Percentiles rank a stretch among this genome's conserved stretches.
Conservation (phyloP, 2,888 invertebrate species). For the Drosophila colorata region DNA sequence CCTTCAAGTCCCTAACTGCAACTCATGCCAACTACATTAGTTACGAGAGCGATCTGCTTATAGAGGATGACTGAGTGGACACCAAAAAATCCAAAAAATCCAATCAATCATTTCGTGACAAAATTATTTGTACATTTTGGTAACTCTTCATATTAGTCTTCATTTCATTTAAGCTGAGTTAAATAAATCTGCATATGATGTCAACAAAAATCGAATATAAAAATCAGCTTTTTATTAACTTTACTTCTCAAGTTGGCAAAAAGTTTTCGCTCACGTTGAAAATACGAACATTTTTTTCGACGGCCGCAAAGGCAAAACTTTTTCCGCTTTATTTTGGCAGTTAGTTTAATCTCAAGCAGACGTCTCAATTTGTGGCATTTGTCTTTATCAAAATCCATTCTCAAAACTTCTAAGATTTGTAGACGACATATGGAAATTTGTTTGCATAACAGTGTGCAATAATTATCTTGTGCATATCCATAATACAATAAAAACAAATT, state of each 20-base stretch:
- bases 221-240: constrained; percentile 44
- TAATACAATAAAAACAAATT: neutral
- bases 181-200: constrained; percentile 37
- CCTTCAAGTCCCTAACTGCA: constrained; percentile 12
- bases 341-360: constrained; percentile 18
- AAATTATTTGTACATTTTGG: constrained; percentile 9
- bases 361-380: constrained; percentile 11
- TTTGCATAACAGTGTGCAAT: neutral
- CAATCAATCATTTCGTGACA: neutral
- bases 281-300: constrained; percentile 43
- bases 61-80: constrained; percentile 9
- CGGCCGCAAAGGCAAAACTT: constrained; percentile 30
- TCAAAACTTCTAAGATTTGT: neutral
- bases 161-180: constrained; percentile 7
- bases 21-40: constrained; percentile 36
- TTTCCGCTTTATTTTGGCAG: no score
- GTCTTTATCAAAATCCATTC: neutral
- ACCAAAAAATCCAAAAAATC: neutral
- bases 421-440: neutral
- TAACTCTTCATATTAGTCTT: neutral
- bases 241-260: constrained; percentile 34
- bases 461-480: neutral
- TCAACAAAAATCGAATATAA: constrained; percentile 9
- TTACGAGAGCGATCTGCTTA: constrained; percentile 45
- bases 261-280: constrained; percentile 57